phyloP scores from a whole-genome alignment of 2,888 invertebrate genomes.

The Plebejus argus region DNA sequence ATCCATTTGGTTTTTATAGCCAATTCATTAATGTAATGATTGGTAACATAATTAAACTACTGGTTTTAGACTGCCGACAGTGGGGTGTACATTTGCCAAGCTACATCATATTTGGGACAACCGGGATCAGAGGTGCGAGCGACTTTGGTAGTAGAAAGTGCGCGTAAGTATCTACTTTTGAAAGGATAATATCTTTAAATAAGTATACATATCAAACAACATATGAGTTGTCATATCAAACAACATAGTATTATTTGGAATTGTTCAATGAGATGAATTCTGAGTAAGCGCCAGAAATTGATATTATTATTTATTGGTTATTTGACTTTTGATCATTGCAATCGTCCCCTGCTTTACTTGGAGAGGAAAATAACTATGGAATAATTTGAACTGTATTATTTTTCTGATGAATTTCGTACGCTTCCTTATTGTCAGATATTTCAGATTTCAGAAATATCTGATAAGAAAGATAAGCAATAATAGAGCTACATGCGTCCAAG shows the following conservation, averaged over 20 bases:
- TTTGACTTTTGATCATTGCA: no score
- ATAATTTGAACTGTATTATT: not conserved
- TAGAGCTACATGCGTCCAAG: no score
- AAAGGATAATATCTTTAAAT: not conserved
- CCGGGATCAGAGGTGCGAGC: constrained; percentile 86
- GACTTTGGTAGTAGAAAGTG: constrained; percentile 84
- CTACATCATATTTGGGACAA: constrained; percentile 83
- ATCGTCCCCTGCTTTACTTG: not conserved
- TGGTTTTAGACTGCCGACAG: constrained; percentile 83
- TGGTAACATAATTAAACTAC: not conserved
- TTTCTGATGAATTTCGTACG: not conserved
- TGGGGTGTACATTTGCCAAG: constrained; percentile 93
- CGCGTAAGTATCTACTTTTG: constrained; percentile 78
- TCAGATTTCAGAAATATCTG: not conserved
- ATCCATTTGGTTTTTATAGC: no score
- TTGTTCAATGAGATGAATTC: not conserved
- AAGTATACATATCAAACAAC: not conserved
- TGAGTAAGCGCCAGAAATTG: not conserved
- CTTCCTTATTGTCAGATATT: no score
- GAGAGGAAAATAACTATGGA: no score
- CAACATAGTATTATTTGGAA: no score
- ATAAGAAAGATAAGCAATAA: not conserved
- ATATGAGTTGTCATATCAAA: not conserved
- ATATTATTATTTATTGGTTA: no score
- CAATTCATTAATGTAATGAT: not conserved